Evolutionary conservation across 2,888 invertebrate genomes (phyloP), one percentile per base, ranked within the genome.

Genomic region (Esperia sulphurella): DNA sequence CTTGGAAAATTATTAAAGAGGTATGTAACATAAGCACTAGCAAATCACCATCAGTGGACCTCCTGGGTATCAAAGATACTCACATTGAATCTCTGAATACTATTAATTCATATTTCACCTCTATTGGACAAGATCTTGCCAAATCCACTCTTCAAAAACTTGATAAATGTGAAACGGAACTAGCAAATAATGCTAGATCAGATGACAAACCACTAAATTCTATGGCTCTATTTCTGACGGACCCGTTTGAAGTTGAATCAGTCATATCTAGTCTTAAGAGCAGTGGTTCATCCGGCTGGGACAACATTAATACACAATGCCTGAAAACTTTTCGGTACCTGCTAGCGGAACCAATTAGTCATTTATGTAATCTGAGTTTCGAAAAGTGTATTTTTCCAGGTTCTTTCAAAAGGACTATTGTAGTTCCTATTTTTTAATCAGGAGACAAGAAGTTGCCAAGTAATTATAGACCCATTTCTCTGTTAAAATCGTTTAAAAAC

Each of bases 401-500:
- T 7, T n/a, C 12, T 8, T 46, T 51, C 8, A 55, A 53, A 45
- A 30, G 10, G 21, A 49, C 53, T 7, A 8, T 45, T 29, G 38
- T 55, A 2, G 12, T 8, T 8, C 52, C 50, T 8, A 43, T 52
- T 1, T 33, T 41, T 7, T 49, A 52, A 41, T 30, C 30, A 39
- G 47, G 49, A 1, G 35, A 49, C 31, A 41, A 12, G n/a, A 4
- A 8, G 3, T 6, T 29, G 5, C 41, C 40, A 8, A 12, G 9
- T 9, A 50, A 50, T n/a, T 48, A 48, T 21, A 48, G 50, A 14
- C 50, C 50, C 0, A 50, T 50, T 14, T 54, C 50, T n/a, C 14
- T 55, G 2, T 14, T 51, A 0, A 55, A 41, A 35, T 55, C 5
- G 7, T 55, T 8, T 52, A 55, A 45, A 53, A 53, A 14, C 10